A percentile compares a stretch with the other conserved stretches of the same genome.
These are phyloP conservation scores for Distichodus sexfasciatus DNA, from an alignment of 2,797 vertebrate species.

Conservation along the genomic window DNA sequence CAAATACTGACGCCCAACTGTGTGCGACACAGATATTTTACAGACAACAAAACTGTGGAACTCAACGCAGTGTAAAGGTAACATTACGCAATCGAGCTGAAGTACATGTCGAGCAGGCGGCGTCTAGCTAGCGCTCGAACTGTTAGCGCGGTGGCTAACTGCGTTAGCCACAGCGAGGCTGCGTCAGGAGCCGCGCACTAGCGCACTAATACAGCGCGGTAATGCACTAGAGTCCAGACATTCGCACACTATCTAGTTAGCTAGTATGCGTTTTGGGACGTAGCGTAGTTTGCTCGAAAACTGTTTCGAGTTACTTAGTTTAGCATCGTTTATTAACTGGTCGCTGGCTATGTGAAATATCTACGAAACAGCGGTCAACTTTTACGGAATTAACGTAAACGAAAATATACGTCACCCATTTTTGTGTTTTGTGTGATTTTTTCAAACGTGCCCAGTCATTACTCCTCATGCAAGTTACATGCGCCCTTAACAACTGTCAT, in stretches of 20 bases:
- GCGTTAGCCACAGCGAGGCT: constrained; percentile 1
- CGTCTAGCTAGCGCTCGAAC: constrained; percentile 20
- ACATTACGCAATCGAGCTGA: not conserved
- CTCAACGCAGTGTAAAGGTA: not conserved
- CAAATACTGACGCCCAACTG: not conserved
- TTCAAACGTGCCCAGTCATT: constrained; percentile 21
- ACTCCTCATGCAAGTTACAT: not conserved
- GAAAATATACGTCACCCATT: not conserved
- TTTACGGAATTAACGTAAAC: not conserved
- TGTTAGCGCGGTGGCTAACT: constrained; percentile 30
- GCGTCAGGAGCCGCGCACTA: too few species aligned
- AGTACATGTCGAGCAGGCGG: constrained; percentile 18
- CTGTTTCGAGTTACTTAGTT: not conserved
- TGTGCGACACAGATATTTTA: not conserved
- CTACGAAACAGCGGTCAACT: not conserved
- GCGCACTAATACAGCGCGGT: too few species aligned
- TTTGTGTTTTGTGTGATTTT: not conserved
- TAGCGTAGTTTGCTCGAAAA: constrained; percentile 16
- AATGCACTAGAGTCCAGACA: too few species aligned
- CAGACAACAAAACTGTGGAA: not conserved
- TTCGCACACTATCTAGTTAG: too few species aligned
- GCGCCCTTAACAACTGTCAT: too few species aligned
- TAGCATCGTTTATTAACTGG: not conserved
- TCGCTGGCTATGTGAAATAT: not conserved
- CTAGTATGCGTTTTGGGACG: too few species aligned